These are phyloP conservation scores for Orchesella cincta DNA, from an alignment of 1,140 invertebrate genomes.

Conservation along the genomic window DNA sequence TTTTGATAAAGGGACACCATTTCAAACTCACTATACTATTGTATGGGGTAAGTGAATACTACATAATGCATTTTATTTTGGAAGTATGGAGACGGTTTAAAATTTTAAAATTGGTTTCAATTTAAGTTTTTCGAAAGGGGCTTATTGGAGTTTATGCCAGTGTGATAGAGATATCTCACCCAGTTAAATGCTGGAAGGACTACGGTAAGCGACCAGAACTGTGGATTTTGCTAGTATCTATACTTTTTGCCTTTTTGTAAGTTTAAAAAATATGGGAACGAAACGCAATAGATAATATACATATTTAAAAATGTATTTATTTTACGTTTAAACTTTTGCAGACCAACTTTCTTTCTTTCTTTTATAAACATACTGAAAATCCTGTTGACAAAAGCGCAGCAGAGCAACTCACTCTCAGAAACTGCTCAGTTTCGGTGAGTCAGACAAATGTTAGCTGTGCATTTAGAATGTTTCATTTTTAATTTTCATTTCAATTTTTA, in stretches of 20 bases:
- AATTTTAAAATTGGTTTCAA: not conserved
- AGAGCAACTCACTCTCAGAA: not conserved
- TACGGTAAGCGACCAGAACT: conserved; percentile 55
- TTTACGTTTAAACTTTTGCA: no score
- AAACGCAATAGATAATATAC: no score
- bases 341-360: no score
- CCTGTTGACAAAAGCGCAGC: not conserved
- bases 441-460: no score
- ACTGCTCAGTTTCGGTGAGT: not conserved
- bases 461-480: no score
- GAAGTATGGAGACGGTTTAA: not conserved
- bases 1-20: conserved; percentile 57
- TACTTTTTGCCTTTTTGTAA: conserved; percentile 58
- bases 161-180: conserved; percentile 53
- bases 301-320: no score
- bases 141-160: conserved; percentile 56
- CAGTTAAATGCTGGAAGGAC: conserved; percentile 57
- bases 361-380: not conserved
- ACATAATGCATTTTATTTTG: no score
- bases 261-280: no score
- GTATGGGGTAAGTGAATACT: conserved; percentile 62
- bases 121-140: conserved; percentile 56
- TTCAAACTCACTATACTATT: conserved; percentile 59
- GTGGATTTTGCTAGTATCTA: conserved; percentile 59
- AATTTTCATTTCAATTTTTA: no score